These are phyloP conservation scores for Rhinophrynus dorsalis DNA, from an alignment of 2,797 vertebrate species.

Conservation along the genomic window DNA sequence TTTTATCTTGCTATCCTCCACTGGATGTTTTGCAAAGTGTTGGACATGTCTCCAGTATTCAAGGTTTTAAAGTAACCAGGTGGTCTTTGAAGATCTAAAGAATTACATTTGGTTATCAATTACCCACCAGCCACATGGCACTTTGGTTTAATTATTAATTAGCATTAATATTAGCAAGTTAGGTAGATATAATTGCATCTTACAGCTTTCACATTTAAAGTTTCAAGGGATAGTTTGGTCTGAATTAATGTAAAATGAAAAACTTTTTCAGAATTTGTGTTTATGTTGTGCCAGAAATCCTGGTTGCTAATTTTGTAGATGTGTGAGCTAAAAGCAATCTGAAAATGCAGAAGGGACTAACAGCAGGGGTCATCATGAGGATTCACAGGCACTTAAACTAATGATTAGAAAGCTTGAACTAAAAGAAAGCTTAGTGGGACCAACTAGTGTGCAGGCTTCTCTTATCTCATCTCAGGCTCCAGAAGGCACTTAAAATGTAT, in stretches of 20 bases:
- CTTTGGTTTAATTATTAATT: neutral
- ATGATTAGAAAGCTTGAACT: constrained; percentile 44
- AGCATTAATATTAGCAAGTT: too few relatives aligned
- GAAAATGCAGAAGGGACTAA: constrained; percentile 30
- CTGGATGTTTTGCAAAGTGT: too few relatives aligned
- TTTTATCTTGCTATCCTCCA: too few relatives aligned
- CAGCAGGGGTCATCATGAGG: constrained; percentile 40
- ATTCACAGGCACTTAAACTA: constrained; percentile 36
- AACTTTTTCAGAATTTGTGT: neutral
- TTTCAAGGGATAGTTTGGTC: too few relatives aligned
- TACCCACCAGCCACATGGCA: constrained; percentile 22
- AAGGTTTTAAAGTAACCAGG: too few relatives aligned
- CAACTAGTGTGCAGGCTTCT: constrained; percentile 1
- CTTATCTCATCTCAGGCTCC: constrained; percentile 38
- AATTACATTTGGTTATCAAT: constrained; percentile 34
- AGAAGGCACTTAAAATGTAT: constrained; percentile 25
- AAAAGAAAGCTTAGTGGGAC: constrained; percentile 35
- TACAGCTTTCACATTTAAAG: too few relatives aligned
- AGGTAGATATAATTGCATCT: too few relatives aligned
- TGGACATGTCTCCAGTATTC: too few relatives aligned
- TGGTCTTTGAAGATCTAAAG: too few relatives aligned
- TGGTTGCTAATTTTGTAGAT: constrained; percentile 18
- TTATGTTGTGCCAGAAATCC: constrained; percentile 22
- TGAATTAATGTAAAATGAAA: too few relatives aligned
- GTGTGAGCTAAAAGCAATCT: constrained; percentile 29